phyloP scores from a whole-genome alignment of 2,113 vertebrate genomes.

The Takifugu bimaculatus region DNA sequence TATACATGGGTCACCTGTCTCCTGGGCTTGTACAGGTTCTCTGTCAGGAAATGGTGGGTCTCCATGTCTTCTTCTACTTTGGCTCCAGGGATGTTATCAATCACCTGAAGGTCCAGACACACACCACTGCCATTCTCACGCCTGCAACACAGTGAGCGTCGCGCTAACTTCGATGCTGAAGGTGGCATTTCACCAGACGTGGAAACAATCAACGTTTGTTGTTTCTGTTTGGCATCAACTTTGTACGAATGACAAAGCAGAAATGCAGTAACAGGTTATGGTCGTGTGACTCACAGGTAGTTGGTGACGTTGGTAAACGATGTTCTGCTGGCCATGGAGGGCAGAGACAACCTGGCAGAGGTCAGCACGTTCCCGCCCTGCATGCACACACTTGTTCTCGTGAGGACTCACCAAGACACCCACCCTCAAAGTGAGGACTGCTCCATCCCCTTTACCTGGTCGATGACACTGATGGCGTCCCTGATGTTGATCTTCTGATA shows the following conservation, averaged over 20 bases:
- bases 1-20: constrained; percentile 72
- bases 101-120: constrained; percentile 93
- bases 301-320: constrained; percentile 91
- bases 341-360: constrained; percentile 83
- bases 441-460: constrained; percentile 77
- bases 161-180: not conserved
- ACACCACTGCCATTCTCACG: constrained; percentile 92
- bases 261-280: not conserved
- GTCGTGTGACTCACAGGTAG: constrained; percentile 82
- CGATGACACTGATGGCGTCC: constrained; percentile 92
- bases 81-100: constrained; percentile 87
- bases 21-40: constrained; percentile 92
- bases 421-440: not conserved
- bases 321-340: constrained; percentile 90
- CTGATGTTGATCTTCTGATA: constrained; percentile 98
- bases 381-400: constrained; percentile 15
- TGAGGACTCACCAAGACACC: constrained; percentile 7
- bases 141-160: constrained; percentile 60
- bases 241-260: too few relatives aligned
- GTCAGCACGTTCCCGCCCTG: constrained; percentile 90
- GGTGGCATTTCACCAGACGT: too few relatives aligned
- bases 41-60: constrained; percentile 89
- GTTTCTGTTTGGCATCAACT: too few relatives aligned
- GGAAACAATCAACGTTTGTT: too few relatives aligned
- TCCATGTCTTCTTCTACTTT: constrained; percentile 87